phyloP scores from a whole-genome alignment of 2,888 invertebrate species.

The Ennomos fuscantarius region DNA sequence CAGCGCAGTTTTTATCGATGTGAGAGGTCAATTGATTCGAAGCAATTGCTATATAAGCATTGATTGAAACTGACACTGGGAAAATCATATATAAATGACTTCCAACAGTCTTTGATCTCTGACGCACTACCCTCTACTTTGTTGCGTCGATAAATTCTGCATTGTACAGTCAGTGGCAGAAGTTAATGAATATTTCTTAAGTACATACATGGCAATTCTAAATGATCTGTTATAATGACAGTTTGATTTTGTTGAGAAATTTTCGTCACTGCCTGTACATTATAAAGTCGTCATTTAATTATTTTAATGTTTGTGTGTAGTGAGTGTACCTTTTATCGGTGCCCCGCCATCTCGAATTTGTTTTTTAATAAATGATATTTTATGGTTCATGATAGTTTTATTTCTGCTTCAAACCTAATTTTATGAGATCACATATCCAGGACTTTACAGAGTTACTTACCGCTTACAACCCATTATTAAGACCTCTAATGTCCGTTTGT shows the following conservation, averaged over 20 bases:
- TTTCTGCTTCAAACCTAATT: neutral
- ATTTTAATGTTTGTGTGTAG: constrained; percentile 9
- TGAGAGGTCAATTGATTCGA: constrained; percentile 4
- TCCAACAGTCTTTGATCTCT: constrained; percentile 12
- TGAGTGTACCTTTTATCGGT: constrained; percentile 43
- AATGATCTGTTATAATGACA: no score
- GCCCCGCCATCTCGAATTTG: constrained; percentile 58
- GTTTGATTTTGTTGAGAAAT: no score
- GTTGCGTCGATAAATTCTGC: no score
- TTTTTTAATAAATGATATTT: constrained; percentile 74
- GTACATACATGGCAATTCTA: no score
- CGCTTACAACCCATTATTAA: no score
- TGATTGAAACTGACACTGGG: neutral
- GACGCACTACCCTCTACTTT: neutral
- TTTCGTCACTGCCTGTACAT: no score
- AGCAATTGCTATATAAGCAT: neutral
- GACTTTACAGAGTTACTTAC: neutral
- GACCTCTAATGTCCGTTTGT: no score
- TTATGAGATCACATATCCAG: no score
- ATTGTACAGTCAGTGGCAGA: constrained; percentile 22
- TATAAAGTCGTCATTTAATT: no score
- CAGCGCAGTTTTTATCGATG: constrained; percentile 15
- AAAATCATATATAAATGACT: neutral
- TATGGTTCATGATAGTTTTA: constrained; percentile 43
- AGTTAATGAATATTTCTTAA: no score